phyloP scores from a whole-genome alignment of 2,797 vertebrate genomes.

The Aythya fuligula region DNA sequence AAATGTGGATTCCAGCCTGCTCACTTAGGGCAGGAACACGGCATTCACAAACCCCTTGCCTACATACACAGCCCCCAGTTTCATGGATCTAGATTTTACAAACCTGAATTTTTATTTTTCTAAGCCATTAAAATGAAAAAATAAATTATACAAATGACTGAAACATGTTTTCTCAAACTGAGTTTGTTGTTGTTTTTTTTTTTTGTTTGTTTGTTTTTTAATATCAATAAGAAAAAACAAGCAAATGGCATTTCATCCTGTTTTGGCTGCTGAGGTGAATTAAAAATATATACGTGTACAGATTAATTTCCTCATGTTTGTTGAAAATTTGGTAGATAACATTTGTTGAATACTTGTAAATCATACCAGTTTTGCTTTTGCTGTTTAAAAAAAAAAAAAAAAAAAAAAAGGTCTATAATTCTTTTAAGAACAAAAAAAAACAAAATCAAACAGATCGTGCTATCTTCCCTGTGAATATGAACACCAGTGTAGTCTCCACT shows the following conservation, averaged over 20 bases:
- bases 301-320: neutral
- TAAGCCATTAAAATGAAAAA: neutral
- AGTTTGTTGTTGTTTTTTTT: neutral
- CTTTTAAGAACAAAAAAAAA: neutral
- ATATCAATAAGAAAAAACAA: constrained; percentile 18
- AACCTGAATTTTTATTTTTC: neutral
- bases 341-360: neutral
- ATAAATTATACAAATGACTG: neutral
- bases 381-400: neutral
- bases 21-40: neutral
- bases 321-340: neutral
- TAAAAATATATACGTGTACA: neutral
- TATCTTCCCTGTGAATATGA: neutral
- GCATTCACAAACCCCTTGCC: neutral
- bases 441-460: neutral
- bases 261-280: neutral
- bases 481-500: neutral
- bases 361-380: neutral
- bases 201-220: neutral
- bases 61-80: rapidly evolving
- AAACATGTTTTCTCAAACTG: neutral
- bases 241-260: neutral
- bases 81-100: neutral
- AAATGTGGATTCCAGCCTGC: neutral
- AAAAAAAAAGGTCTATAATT: neutral